Evolutionary conservation across 2,888 invertebrate genomes (phyloP).

Genomic region (Sclerodermus sp.): DNA sequence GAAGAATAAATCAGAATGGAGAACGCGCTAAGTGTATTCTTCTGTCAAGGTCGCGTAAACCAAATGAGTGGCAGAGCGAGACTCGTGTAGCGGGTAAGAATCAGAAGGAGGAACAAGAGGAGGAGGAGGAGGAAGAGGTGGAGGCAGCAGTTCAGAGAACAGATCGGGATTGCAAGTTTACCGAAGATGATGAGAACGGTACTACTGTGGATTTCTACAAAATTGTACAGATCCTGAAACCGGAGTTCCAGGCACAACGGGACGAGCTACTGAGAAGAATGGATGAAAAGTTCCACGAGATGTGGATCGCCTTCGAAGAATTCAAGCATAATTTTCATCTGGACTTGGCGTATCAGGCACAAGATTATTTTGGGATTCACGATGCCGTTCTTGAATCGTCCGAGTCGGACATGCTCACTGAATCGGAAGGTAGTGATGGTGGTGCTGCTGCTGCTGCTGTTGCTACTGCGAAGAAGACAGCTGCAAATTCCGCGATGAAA

Average conservation of each 20-base stretch:
- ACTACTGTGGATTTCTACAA: slow-evolving; percentile 18
- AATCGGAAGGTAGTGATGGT: too few relatives aligned
- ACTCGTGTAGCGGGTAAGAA: too few relatives aligned
- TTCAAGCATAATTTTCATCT: slow-evolving; percentile 17
- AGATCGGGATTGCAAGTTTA: not conserved
- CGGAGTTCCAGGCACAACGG: slow-evolving; percentile 20
- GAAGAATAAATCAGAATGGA: too few relatives aligned
- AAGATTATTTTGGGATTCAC: not conserved
- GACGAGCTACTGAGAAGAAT: slow-evolving; percentile 20
- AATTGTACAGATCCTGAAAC: slow-evolving; percentile 19
- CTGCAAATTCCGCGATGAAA: too few relatives aligned
- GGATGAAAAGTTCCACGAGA: slow-evolving; percentile 18
- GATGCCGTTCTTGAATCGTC: not conserved
- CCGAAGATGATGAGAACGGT: not conserved
- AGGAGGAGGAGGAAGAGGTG: not conserved
- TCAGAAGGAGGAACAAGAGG: too few relatives aligned
- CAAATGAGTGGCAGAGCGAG: too few relatives aligned
- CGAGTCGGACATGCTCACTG: too few relatives aligned
- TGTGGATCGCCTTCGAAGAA: slow-evolving; percentile 26
- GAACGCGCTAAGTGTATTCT: too few relatives aligned
- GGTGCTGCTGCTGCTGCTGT: too few relatives aligned
- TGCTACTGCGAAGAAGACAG: too few relatives aligned
- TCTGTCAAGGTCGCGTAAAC: too few relatives aligned
- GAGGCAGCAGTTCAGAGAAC: not conserved
- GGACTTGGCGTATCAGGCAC: slow-evolving; percentile 6